phyloP scores from a whole-genome alignment of 2,797 vertebrate species.

The Aratinga solstitialis region DNA sequence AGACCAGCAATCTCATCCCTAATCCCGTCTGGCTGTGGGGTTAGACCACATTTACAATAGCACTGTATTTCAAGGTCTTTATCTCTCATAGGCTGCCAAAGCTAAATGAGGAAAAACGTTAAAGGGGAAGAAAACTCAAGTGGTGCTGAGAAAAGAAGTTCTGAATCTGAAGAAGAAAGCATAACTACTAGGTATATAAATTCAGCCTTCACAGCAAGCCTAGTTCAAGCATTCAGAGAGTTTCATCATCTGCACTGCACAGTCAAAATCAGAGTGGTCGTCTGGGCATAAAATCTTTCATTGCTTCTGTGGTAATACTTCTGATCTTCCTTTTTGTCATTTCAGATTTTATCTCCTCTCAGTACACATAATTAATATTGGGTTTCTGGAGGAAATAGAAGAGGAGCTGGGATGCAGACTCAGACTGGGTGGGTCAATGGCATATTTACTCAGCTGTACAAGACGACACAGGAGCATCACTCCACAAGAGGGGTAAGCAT shows the following conservation, averaged over 20 bases:
- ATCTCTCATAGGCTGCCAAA: background rate
- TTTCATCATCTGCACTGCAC: background rate
- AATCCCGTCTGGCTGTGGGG: background rate
- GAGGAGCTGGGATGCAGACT: background rate
- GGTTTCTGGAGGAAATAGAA: constrained; percentile 6
- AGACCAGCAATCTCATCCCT: background rate
- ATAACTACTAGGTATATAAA: background rate
- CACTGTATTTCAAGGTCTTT: background rate
- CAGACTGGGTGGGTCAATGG: background rate
- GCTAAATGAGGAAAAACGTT: background rate
- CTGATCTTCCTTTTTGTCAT: background rate
- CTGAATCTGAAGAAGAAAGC: background rate
- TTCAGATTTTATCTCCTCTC: constrained; percentile 29
- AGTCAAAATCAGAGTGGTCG: background rate
- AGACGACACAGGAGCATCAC: background rate
- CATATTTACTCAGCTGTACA: background rate
- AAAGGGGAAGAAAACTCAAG: background rate
- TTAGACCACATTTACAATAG: background rate
- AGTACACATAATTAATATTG: background rate
- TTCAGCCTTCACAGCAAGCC: background rate
- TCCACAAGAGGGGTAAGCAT: background rate
- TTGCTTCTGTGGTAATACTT: background rate
- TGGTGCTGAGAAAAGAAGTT: background rate
- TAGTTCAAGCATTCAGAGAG: background rate
- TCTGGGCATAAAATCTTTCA: background rate